Conservation (phyloP, 1,140 invertebrate genomes). For the Dinothrombium tinctorium region DNA sequence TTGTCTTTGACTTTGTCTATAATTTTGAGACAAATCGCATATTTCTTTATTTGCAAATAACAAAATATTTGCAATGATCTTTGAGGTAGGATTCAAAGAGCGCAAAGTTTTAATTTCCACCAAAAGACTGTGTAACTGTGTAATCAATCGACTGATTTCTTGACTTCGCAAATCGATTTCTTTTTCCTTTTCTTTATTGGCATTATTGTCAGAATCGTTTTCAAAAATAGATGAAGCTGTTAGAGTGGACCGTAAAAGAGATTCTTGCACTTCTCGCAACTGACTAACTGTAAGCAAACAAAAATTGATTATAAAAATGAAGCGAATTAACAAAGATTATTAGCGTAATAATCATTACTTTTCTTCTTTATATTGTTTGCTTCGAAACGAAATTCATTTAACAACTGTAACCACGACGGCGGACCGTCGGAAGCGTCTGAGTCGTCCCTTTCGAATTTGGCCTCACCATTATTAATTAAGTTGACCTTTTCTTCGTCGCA, state of each 20-base stretch:
- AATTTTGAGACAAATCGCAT: slow-evolving; percentile 1
- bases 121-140: slow-evolving; percentile 6
- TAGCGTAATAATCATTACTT: neutral
- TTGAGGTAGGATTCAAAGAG: neutral
- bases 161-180: slow-evolving; percentile 9
- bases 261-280: neutral
- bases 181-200: slow-evolving; percentile 1
- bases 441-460: neutral
- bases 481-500: neutral
- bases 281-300: neutral
- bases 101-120: slow-evolving; percentile 5
- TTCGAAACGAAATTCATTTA: slow-evolving; percentile 11
- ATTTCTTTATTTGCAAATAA: slow-evolving; percentile 7
- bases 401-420: slow-evolving; percentile 5
- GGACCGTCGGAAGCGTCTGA: neutral
- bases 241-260: neutral
- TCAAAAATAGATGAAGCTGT: slow-evolving; percentile 7
- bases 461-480: neutral
- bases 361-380: slow-evolving; percentile 7
- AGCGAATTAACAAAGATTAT: neutral
- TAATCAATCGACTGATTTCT: slow-evolving; percentile 7
- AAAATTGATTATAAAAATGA: neutral
- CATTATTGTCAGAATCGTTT: slow-evolving; percentile 1
- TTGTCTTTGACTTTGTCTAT: slow-evolving; percentile 6
- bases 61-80: slow-evolving; percentile 7